A percentile compares a stretch with the other conserved stretches of the same genome.
Conservation (phyloP, 2,888 invertebrate species). For the Cotesia congregata region DNA sequence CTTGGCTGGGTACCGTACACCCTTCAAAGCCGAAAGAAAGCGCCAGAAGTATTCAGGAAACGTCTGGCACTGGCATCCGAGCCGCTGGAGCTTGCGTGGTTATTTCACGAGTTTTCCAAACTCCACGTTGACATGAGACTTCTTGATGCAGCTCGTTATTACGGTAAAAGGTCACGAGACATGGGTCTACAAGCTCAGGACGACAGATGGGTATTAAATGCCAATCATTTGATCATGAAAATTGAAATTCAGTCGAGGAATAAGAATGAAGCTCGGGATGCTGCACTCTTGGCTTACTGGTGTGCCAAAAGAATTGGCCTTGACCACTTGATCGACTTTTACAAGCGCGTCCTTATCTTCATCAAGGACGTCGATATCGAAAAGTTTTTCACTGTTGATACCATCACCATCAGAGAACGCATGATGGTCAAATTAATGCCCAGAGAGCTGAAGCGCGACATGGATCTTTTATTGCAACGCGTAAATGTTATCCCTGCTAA, state of each 20-base stretch:
- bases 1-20: slow-evolving; percentile 57
- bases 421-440: slow-evolving; percentile 70
- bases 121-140: slow-evolving; percentile 67
- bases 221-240: slow-evolving; percentile 67
- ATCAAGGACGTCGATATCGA: slow-evolving; percentile 68
- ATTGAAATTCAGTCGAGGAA: slow-evolving; percentile 70
- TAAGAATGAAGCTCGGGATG: slow-evolving; percentile 71
- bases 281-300: slow-evolving; percentile 55
- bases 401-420: slow-evolving; percentile 68
- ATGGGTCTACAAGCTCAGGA: slow-evolving; percentile 61
- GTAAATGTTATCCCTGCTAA: slow-evolving; percentile 70
- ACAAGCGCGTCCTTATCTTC: slow-evolving; percentile 60
- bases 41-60: slow-evolving; percentile 52
- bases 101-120: slow-evolving; percentile 71
- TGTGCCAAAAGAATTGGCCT: slow-evolving; percentile 64
- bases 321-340: slow-evolving; percentile 62
- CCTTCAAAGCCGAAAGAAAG: slow-evolving; percentile 38
- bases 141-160: slow-evolving; percentile 69
- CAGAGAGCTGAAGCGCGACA: slow-evolving; percentile 65
- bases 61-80: slow-evolving; percentile 58
- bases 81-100: slow-evolving; percentile 70
- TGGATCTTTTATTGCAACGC: slow-evolving; percentile 69
- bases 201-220: slow-evolving; percentile 70
- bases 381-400: slow-evolving; percentile 62
- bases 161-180: slow-evolving; percentile 61